Conservation (phyloP, 2,797 vertebrate genomes). For the Phyllotis vaccarum region DNA sequence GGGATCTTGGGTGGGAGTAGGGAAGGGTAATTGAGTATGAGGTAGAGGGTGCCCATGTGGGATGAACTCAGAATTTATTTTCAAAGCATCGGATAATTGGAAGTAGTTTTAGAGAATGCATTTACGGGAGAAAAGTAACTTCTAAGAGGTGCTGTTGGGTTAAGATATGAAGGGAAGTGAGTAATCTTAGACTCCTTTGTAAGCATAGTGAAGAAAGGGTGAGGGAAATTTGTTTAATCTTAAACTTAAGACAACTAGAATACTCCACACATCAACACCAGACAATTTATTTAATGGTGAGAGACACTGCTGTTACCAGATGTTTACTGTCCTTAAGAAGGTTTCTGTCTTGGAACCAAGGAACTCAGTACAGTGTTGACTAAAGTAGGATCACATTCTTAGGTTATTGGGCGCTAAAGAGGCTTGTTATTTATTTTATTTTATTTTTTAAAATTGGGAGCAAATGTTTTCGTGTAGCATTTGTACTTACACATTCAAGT, state of each 20-base stretch:
- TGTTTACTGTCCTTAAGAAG: background rate
- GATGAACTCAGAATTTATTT: conserved; percentile 14
- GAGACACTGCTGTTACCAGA: background rate
- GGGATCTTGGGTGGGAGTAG: background rate
- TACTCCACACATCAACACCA: background rate
- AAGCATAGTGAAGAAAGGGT: background rate
- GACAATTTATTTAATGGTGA: background rate
- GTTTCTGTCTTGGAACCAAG: background rate
- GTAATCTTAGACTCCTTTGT: background rate
- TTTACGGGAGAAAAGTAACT: conserved; percentile 7
- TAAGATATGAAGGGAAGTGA: background rate
- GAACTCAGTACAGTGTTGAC: background rate
- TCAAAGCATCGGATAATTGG: background rate
- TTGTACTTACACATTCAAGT: conserved; percentile 22
- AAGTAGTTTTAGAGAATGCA: conserved; percentile 6
- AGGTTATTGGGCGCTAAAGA: conserved; percentile 39
- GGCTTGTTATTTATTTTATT: conserved; percentile 28
- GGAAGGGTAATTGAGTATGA: background rate
- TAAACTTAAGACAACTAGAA: conserved; percentile 31
- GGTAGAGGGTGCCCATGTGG: too few relatives aligned
- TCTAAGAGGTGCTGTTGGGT: background rate
- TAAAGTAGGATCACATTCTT: conserved; percentile 2
- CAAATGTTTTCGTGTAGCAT: conserved; percentile 32
- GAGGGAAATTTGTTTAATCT: background rate
- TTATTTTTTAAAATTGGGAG: conserved; percentile 33